phyloP scores from a whole-genome alignment of 2,888 invertebrate species.

The Dichetophora obliterata region DNA sequence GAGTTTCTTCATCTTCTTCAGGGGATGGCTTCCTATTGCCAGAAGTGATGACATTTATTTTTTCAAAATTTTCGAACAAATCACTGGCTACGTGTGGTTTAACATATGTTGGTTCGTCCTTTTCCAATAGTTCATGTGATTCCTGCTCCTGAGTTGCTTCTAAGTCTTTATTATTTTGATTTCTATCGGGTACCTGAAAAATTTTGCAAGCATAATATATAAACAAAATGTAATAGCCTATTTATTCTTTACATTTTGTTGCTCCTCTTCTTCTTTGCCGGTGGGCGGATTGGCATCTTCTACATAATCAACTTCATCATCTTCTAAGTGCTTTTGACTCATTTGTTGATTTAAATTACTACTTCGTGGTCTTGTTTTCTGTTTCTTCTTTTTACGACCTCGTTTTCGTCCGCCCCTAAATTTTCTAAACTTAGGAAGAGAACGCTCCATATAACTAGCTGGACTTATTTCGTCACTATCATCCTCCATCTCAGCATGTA shows the following conservation, averaged over 20 bases:
- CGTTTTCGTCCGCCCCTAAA: not conserved
- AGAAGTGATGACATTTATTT: not conserved
- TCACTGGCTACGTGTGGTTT: not conserved
- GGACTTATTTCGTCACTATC: constrained; percentile 15
- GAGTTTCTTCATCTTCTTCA: constrained; percentile 1
- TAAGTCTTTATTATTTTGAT: not conserved
- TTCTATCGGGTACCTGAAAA: not conserved
- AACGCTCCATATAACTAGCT: not conserved
- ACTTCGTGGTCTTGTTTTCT: not conserved
- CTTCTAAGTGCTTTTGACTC: not conserved
- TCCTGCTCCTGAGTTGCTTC: not conserved
- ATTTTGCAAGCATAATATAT: too few species aligned
- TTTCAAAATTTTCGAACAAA: not conserved
- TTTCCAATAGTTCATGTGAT: not conserved
- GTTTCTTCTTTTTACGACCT: not conserved
- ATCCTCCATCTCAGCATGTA: not conserved
- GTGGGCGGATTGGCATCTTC: not conserved
- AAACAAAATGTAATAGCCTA: not conserved
- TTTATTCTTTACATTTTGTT: not conserved
- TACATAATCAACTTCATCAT: not conserved
- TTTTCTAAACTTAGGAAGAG: not conserved
- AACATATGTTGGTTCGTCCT: constrained; percentile 2
- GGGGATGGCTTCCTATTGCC: not conserved
- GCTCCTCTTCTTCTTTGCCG: not conserved
- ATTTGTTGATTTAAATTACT: not conserved